phyloP scores from a whole-genome alignment of 1,140 invertebrate species.

The Achroia grisella region DNA sequence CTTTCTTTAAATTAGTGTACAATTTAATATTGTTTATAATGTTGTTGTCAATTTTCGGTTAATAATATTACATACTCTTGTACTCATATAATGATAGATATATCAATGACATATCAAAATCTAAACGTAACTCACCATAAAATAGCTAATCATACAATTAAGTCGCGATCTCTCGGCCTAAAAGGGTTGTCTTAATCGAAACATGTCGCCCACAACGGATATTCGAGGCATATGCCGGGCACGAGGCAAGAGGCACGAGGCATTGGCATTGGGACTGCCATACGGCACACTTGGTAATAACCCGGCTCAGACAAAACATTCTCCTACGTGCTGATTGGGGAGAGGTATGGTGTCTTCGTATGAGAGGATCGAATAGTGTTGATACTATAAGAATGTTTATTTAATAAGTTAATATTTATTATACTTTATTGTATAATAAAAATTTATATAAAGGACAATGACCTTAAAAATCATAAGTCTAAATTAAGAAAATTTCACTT shows the following conservation, averaged over 20 bases:
- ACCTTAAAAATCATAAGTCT: too few relatives aligned
- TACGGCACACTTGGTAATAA: conserved; percentile 39
- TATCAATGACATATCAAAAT: too few relatives aligned
- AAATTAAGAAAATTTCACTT: too few relatives aligned
- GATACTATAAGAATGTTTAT: conserved; percentile 21
- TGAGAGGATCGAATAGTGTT: conserved; percentile 13
- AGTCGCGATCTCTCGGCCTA: conserved; percentile 33
- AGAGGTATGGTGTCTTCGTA: conserved; percentile 21
- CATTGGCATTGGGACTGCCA: conserved; percentile 12
- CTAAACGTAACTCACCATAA: background rate
- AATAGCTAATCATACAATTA: background rate
- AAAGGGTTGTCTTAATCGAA: conserved; percentile 61
- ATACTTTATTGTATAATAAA: too few relatives aligned
- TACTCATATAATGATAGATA: too few relatives aligned
- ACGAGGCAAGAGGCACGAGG: conserved; percentile 9
- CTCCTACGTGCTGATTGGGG: conserved; percentile 39
- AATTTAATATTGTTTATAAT: too few relatives aligned
- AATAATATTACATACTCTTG: too few relatives aligned
- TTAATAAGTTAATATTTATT: too few relatives aligned
- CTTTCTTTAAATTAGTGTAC: too few relatives aligned
- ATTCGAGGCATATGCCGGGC: conserved; percentile 46
- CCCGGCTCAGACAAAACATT: conserved; percentile 57
- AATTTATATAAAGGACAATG: too few relatives aligned
- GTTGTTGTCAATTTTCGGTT: too few relatives aligned
- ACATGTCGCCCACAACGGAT: conserved; percentile 55